These are phyloP conservation scores for Liodrosophila aerea DNA, from an alignment of 2,888 invertebrate species.

Conservation along the genomic window DNA sequence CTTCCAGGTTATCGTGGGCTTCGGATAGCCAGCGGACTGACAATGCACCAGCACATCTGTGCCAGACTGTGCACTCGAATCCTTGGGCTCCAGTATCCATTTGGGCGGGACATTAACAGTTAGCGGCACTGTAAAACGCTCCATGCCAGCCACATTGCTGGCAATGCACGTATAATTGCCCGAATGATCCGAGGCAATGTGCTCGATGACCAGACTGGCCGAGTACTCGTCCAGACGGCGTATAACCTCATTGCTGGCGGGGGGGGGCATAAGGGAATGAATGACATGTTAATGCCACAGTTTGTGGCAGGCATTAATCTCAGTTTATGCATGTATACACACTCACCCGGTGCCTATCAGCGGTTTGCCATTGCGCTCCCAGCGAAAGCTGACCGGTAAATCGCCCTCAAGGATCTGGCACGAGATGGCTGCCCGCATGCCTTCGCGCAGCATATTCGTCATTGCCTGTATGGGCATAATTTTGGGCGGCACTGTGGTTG, in stretches of 20 bases:
- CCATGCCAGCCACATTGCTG: constrained; percentile 91
- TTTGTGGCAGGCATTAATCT: background rate
- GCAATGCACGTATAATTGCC: constrained; percentile 97
- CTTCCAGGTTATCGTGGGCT: constrained; percentile 93
- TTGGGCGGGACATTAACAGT: constrained; percentile 95
- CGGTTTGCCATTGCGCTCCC: constrained; percentile 93
- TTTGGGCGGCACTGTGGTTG: constrained; percentile 88
- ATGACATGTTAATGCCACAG: background rate
- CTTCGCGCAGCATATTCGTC: constrained; percentile 91
- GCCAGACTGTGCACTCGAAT: constrained; percentile 91
- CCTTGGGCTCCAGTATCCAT: constrained; percentile 93
- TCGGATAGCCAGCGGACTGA: constrained; percentile 95
- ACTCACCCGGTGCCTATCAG: constrained; percentile 86
- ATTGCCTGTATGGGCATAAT: constrained; percentile 92
- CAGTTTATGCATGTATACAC: too few species aligned
- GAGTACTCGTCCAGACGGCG: constrained; percentile 92
- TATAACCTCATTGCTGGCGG: constrained; percentile 83
- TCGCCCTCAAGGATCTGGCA: constrained; percentile 96
- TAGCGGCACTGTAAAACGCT: constrained; percentile 89
- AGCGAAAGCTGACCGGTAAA: constrained; percentile 94
- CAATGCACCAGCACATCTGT: constrained; percentile 93
- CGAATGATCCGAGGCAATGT: constrained; percentile 91
- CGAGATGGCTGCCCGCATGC: constrained; percentile 94
- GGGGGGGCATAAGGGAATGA: background rate
- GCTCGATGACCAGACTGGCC: constrained; percentile 92